Evolutionary conservation across 2,797 vertebrate genomes (phyloP), one percentile per base, ranked within the genome.

Genomic region (Ciconia nigra): DNA sequence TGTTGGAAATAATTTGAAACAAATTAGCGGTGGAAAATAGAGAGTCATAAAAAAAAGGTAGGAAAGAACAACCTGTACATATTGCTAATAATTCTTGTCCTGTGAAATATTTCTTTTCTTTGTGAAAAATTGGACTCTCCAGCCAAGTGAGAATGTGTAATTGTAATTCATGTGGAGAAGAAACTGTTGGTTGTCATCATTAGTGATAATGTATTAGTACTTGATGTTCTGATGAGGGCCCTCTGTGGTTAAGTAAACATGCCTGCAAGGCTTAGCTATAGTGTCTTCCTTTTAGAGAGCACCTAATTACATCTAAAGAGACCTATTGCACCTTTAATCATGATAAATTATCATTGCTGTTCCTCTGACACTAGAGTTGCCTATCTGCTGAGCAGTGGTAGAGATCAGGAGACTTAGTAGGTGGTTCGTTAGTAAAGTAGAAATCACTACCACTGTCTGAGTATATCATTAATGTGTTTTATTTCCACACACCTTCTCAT

Each of bases 111-210:
- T 39, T 39, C 37, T 39, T 41, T 84, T 87, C 29, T 51, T 58
- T 33, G 14, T 61, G 69, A 67, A 74, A 89, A 91, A 96, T 39
- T 72, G 12, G 22, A 62, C 39, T 82, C 39, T 77, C 17, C 83
- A 92, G 86, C 66, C 70, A 87, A 84, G 52, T 72, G 42, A 87
- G 70, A 87, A 66, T 46, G n/a, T 63, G 28, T 76, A 79, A 84
- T 77, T 71, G 44, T 70, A 95, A 70, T 70, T 94, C 79, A 89
- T 24, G 59, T n/a, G 55, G 70, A 90, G 70, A 89, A 96, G 73
- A 90, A 96, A 86, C 76, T 76, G 65, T 62, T 79, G 51, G 59
- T 51, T 96, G 89, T 92, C 90, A 83, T 92, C 62, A 90, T 90
- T 82, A 92, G 59, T 66, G 78, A 85, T 87, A 86, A 90, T 92